phyloP scores from a whole-genome alignment of 2,888 invertebrate genomes.

The Acleris sparsana region DNA sequence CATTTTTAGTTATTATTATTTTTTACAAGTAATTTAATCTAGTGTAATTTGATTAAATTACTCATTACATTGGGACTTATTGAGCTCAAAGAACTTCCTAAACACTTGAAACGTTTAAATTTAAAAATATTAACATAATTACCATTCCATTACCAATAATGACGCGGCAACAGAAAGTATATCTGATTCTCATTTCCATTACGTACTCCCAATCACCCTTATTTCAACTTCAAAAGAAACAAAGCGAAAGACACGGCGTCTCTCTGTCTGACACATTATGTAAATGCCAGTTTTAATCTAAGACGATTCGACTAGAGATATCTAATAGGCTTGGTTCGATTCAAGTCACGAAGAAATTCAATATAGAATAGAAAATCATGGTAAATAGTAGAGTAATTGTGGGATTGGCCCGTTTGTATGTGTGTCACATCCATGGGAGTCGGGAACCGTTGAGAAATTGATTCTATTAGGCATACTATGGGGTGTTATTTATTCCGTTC shows the following conservation, averaged over 20 bases:
- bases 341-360: constrained; percentile 71
- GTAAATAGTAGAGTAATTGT: constrained; percentile 60
- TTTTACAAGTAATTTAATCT: too few species aligned
- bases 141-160: not conserved
- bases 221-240: constrained; percentile 41
- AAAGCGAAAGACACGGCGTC: constrained; percentile 56
- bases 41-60: too few species aligned
- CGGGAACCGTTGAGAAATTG: constrained; percentile 15
- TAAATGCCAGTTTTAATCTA: constrained; percentile 68
- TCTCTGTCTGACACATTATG: constrained; percentile 66
- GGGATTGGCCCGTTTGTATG: constrained; percentile 40
- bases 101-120: too few species aligned
- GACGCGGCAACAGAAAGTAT: not conserved
- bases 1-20: too few species aligned
- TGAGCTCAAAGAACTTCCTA: too few species aligned
- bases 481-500: too few species aligned
- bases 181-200: constrained; percentile 4
- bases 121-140: too few species aligned
- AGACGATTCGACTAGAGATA: constrained; percentile 48
- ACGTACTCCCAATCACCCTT: constrained; percentile 38
- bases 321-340: constrained; percentile 62
- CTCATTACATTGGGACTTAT: too few species aligned
- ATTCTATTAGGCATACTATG: constrained; percentile 10
- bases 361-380: constrained; percentile 75
- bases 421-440: constrained; percentile 27